Evolutionary conservation across 2,113 vertebrate species (phyloP).

Genomic region (Scatophagus argus): DNA sequence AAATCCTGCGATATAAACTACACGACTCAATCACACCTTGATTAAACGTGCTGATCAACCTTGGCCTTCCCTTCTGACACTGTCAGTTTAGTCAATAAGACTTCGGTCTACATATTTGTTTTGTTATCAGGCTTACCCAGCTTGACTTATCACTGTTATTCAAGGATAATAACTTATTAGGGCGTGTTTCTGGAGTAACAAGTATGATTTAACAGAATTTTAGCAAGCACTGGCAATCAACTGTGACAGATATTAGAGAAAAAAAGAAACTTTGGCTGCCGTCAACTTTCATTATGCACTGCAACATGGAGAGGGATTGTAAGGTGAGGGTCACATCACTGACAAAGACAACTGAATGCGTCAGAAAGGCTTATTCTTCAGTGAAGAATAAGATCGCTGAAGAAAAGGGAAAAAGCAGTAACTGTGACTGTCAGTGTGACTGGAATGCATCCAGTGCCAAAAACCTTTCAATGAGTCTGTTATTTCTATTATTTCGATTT

Average conservation of each 20-base stretch:
- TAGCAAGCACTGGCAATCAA: background rate
- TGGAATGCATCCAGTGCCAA: background rate
- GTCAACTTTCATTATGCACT: background rate
- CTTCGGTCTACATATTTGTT: conserved; percentile 12
- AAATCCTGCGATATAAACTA: conserved; percentile 27
- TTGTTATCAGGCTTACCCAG: background rate
- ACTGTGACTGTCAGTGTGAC: background rate
- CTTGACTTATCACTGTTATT: conserved; percentile 13
- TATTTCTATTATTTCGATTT: too few relatives aligned
- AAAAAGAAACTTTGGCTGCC: background rate
- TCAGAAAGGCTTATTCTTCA: too few relatives aligned
- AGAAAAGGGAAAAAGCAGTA: background rate
- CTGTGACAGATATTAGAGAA: background rate
- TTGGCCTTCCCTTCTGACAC: conserved; percentile 50
- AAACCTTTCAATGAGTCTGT: too few relatives aligned
- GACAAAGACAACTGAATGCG: too few relatives aligned
- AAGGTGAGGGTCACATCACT: too few relatives aligned
- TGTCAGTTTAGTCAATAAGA: conserved; percentile 39
- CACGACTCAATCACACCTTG: conserved; percentile 21
- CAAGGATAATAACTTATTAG: conserved; percentile 24
- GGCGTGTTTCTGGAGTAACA: background rate
- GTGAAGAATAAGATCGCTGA: background rate
- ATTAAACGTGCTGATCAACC: conserved; percentile 50
- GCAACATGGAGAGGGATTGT: background rate
- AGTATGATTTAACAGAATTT: background rate